These are phyloP conservation scores for Tribolium castaneum DNA, from an alignment of 1,140 invertebrate species.

Conservation along the genomic window DNA sequence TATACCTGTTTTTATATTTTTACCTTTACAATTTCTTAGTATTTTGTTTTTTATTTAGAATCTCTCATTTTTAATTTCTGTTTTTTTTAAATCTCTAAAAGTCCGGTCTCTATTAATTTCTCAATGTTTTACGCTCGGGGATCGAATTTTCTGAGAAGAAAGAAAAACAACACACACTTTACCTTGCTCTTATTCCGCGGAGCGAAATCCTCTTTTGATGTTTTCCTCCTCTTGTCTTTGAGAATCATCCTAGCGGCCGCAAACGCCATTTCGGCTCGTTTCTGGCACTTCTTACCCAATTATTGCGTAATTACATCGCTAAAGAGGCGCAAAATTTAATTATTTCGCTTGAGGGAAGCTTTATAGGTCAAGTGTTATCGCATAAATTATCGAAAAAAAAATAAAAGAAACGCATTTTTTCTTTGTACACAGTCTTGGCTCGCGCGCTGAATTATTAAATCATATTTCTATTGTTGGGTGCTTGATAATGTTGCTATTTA, in stretches of 20 bases:
- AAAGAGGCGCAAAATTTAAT: neutral
- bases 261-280: slow-evolving; percentile 74
- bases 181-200: slow-evolving; percentile 84
- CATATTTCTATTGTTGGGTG: neutral
- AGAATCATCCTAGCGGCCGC: slow-evolving; percentile 85
- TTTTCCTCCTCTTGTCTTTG: slow-evolving; percentile 81
- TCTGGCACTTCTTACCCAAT: neutral
- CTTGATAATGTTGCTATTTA: neutral
- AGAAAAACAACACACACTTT: slow-evolving; percentile 59
- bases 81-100: too few relatives aligned
- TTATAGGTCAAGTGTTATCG: neutral
- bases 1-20: too few relatives aligned
- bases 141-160: neutral
- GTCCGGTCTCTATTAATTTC: too few relatives aligned
- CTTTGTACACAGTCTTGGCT: too few relatives aligned
- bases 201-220: slow-evolving; percentile 79
- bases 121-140: neutral
- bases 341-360: neutral
- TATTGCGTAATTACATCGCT: neutral
- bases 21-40: too few relatives aligned
- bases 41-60: too few relatives aligned
- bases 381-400: too few relatives aligned
- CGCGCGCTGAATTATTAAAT: neutral
- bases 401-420: too few relatives aligned
- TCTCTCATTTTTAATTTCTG: too few relatives aligned